Evolutionary conservation across 2,888 invertebrate species (phyloP).

Genomic region (Sphecodes monilicornis): DNA sequence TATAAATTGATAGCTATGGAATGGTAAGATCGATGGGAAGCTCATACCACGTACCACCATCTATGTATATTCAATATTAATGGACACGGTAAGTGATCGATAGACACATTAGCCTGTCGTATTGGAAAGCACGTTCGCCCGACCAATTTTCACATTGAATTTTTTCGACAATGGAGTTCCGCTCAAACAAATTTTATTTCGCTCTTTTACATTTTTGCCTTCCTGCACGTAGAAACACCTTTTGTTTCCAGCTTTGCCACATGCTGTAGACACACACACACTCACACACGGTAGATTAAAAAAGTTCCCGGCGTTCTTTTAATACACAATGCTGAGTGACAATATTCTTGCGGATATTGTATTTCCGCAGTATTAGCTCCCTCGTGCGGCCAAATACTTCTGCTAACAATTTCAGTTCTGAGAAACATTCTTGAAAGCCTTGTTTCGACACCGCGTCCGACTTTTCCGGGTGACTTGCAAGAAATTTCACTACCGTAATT

Average conservation of each 20-base stretch:
- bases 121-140: not conserved
- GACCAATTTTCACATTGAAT: not conserved
- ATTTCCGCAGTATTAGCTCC: not conserved
- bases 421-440: not conserved
- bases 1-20: constrained; percentile 8
- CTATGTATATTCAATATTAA: constrained; percentile 13
- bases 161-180: not conserved
- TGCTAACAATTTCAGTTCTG: not conserved
- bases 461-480: not conserved
- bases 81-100: constrained; percentile 13
- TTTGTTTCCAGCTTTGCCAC: not conserved
- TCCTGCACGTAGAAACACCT: not conserved
- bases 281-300: constrained; percentile 41
- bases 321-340: not conserved
- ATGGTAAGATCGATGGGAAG: not conserved
- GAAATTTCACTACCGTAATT: not conserved
- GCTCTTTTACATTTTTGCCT: not conserved
- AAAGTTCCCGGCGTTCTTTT: constrained; percentile 51
- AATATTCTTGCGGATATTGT: not conserved
- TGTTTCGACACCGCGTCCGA: not conserved
- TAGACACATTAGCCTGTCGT: constrained; percentile 4
- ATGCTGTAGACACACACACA: not conserved
- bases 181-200: not conserved
- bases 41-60: not conserved
- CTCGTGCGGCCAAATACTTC: not conserved